These are phyloP conservation scores for Argynnis bischoffii DNA, from an alignment of 2,888 invertebrate species.

Conservation along the genomic window DNA sequence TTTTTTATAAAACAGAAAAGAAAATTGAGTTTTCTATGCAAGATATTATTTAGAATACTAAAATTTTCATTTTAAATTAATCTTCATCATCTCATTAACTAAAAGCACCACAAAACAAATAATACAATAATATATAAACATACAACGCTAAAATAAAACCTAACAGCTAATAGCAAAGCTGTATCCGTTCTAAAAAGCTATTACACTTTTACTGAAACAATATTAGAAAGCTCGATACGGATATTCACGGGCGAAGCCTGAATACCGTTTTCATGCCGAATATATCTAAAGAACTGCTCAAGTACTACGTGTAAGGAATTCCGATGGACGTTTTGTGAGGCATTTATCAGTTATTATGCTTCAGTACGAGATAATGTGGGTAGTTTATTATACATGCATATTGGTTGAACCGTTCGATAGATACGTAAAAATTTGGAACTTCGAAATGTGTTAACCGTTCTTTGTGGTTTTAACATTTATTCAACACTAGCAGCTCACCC, in stretches of 20 bases:
- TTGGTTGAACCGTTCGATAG: no score
- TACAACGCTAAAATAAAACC: background rate
- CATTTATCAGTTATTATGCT: constrained; percentile 9
- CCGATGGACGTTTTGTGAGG: background rate
- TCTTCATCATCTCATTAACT: no score
- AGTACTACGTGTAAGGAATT: constrained; percentile 35
- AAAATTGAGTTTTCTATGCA: no score
- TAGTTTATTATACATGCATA: no score
- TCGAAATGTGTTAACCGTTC: no score
- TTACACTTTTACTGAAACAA: constrained; percentile 4
- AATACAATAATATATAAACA: background rate
- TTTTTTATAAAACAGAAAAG: no score
- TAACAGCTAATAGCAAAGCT: constrained; percentile 2
- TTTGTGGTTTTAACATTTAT: no score
- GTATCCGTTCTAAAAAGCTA: background rate
- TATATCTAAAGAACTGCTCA: constrained; percentile 36
- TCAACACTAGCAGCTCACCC: no score
- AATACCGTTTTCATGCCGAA: constrained; percentile 31
- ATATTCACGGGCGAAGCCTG: constrained; percentile 21
- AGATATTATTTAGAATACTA: no score
- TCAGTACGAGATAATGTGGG: background rate
- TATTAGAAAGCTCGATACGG: constrained; percentile 13
- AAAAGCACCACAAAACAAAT: no score
- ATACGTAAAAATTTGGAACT: no score
- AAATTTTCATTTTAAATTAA: no score